These are phyloP conservation scores for Umimayanthus chanpuru DNA, from an alignment of 92 coral and sea anemone genomes.

Conservation along the genomic window DNA sequence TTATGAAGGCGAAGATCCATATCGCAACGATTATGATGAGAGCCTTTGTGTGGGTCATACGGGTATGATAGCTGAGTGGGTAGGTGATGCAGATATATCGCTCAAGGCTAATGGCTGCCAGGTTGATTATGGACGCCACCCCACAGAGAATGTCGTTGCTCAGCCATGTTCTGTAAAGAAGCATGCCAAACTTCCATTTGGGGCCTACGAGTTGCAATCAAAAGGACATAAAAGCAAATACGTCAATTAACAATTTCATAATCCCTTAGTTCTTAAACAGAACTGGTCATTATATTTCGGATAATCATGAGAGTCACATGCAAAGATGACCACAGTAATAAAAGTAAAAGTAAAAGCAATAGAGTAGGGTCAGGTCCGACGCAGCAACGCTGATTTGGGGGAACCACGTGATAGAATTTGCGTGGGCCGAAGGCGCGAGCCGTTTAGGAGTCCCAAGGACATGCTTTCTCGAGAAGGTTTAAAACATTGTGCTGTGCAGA, in stretches of 20 bases:
- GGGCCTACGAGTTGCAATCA: conserved; percentile 15
- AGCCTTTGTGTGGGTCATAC: conserved; percentile 77
- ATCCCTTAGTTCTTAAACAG: neutral
- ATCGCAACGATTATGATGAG: conserved; percentile 66
- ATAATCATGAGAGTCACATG: too few relatives aligned
- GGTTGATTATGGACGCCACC: conserved; percentile 83
- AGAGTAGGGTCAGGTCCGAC: too few relatives aligned
- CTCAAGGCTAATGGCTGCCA: conserved; percentile 91
- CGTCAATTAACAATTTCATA: neutral
- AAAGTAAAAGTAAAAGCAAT: too few relatives aligned
- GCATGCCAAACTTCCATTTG: conserved; percentile 40
- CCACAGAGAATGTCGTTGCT: conserved; percentile 88
- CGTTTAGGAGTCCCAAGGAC: too few relatives aligned
- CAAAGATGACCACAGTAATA: too few relatives aligned
- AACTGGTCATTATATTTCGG: neutral
- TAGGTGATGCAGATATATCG: conserved; percentile 88
- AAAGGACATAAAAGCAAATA: neutral
- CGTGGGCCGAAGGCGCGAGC: too few relatives aligned
- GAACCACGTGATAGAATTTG: too few relatives aligned
- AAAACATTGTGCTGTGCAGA: too few relatives aligned
- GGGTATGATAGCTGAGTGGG: conserved; percentile 85
- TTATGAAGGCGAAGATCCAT: conserved; percentile 78
- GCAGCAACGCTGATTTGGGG: too few relatives aligned
- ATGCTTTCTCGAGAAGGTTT: too few relatives aligned
- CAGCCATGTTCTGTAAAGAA: conserved; percentile 71